These are phyloP conservation scores for Aselliscus stoliczkanus DNA, from an alignment of 2,797 vertebrate genomes.

Conservation along the genomic window DNA sequence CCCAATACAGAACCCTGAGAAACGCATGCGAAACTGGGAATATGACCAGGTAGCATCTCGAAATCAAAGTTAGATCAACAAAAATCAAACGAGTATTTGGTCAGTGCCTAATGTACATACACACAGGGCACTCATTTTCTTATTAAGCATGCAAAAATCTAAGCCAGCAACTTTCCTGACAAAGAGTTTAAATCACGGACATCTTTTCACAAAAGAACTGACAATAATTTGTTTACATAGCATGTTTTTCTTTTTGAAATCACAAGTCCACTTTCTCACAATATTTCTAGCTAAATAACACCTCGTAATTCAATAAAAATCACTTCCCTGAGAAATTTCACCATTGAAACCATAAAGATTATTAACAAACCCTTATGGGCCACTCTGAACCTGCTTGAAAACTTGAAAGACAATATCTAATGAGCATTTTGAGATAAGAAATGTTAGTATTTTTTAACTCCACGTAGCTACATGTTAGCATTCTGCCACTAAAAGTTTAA, in stretches of 20 bases:
- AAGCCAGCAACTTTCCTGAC: neutral
- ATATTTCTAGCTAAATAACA: neutral
- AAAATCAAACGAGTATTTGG: neutral
- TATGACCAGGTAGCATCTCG: neutral
- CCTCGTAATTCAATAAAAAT: neutral
- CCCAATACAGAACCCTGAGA: neutral
- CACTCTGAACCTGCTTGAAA: neutral
- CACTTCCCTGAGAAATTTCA: neutral
- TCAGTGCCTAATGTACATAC: neutral
- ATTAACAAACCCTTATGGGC: neutral
- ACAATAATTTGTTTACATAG: neutral
- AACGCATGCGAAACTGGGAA: neutral
- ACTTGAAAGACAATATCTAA: neutral
- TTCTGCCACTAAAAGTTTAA: constrained; percentile 27
- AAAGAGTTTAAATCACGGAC: neutral
- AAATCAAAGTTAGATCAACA: neutral
- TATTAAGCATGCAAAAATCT: neutral
- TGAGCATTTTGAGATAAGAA: constrained; percentile 1
- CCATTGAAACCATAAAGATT: neutral
- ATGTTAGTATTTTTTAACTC: neutral
- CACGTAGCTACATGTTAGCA: neutral
- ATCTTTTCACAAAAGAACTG: neutral
- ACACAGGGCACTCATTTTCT: neutral
- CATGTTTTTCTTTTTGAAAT: neutral
- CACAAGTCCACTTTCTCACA: neutral